A percentile compares a stretch with the other conserved stretches of the same genome.
Conservation (phyloP, 2,888 invertebrate species). For the Thecophora atra region DNA sequence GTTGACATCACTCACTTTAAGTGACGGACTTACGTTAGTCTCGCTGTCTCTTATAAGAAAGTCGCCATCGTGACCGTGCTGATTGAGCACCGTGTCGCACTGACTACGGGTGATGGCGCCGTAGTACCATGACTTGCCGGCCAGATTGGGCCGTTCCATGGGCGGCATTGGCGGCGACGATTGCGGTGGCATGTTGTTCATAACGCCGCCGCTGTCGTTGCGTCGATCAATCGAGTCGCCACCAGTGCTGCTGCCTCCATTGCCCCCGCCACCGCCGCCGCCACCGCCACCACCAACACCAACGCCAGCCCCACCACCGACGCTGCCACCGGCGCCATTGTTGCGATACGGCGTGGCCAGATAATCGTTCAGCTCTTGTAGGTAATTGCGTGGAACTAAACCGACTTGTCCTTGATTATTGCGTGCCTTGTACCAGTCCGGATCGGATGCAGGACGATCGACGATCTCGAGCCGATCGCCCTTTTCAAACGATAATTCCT, state of each 20-base stretch:
- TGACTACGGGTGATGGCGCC: slow-evolving; percentile 95
- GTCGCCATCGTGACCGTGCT: slow-evolving; percentile 96
- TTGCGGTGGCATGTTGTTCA: slow-evolving; percentile 66
- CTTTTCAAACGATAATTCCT: slow-evolving; percentile 96
- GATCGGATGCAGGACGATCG: slow-evolving; percentile 95
- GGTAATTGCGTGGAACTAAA: slow-evolving; percentile 93
- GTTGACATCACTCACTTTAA: too few species aligned
- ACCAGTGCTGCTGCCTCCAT: slow-evolving; percentile 60
- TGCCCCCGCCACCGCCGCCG: slow-evolving; percentile 62
- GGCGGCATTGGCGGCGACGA: slow-evolving; percentile 58
- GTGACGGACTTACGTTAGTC: slow-evolving; percentile 85
- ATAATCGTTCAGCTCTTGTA: slow-evolving; percentile 91
- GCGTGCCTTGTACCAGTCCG: slow-evolving; percentile 96
- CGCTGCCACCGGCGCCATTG: slow-evolving; percentile 66
- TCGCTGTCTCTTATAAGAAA: slow-evolving; percentile 99
- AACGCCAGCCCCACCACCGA: slow-evolving; percentile 60
- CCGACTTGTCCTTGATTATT: slow-evolving; percentile 93
- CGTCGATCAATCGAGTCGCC: slow-evolving; percentile 67
- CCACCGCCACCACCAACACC: slow-evolving; percentile 61
- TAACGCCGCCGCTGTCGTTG: slow-evolving; percentile 67
- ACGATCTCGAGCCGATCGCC: slow-evolving; percentile 96
- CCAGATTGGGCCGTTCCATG: slow-evolving; percentile 74
- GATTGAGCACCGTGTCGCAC: slow-evolving; percentile 94
- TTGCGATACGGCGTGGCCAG: slow-evolving; percentile 82
- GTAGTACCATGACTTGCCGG: slow-evolving; percentile 95